Conservation (phyloP, 2,113 vertebrate species). For the Perca fluviatilis region DNA sequence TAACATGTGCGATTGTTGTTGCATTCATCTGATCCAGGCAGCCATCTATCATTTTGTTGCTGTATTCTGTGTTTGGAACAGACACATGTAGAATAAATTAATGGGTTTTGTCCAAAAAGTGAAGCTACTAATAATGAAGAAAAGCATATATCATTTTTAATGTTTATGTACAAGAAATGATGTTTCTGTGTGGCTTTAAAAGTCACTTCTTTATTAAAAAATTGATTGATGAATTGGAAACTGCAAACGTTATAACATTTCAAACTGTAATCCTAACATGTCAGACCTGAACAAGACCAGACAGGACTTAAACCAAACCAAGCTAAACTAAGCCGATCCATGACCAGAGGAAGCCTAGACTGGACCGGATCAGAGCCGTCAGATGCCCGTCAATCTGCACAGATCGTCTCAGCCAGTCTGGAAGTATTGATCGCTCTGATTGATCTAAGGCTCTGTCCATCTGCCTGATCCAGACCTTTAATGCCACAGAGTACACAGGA, state of each 20-base stretch:
- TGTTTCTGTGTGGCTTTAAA: background rate
- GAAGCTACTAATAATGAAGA: background rate
- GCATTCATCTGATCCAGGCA: conserved; percentile 12
- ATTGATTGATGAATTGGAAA: conserved; percentile 37
- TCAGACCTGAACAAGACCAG: conserved; percentile 50
- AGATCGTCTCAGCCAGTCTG: conserved; percentile 72
- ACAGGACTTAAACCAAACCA: conserved; percentile 44
- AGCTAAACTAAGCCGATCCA: conserved; percentile 43
- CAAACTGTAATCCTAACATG: conserved; percentile 45
- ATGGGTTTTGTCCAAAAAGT: background rate
- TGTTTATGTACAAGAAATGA: background rate
- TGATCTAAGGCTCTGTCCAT: conserved; percentile 81
- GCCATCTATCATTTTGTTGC: conserved; percentile 16
- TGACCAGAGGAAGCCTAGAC: conserved; percentile 40
- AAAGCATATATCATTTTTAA: background rate
- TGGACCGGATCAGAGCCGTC: conserved; percentile 52
- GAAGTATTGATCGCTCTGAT: conserved; percentile 79
- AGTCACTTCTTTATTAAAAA: background rate
- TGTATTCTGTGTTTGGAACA: conserved; percentile 18
- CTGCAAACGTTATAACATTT: conserved; percentile 24
- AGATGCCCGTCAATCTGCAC: conserved; percentile 64
- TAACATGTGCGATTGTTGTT: conserved; percentile 11
- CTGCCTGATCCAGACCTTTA: conserved; percentile 76
- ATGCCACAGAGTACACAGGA: conserved; percentile 54
- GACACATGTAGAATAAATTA: conserved; percentile 7